Conservation (phyloP, 2,113 vertebrate species). For the Cyanoderma ruficeps region DNA sequence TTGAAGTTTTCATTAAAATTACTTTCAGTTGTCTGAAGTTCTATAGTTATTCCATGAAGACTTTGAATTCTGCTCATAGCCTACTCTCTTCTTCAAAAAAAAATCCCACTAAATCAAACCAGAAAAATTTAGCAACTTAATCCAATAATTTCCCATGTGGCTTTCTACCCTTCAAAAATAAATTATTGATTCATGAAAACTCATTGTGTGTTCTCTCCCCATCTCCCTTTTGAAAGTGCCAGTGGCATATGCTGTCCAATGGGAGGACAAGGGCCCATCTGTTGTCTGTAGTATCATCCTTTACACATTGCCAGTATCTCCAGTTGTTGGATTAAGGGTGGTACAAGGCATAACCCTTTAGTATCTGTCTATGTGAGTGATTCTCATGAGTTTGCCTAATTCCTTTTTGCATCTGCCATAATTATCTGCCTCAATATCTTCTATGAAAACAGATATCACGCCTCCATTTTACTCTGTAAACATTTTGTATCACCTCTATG, state of each 20-base stretch:
- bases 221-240: not conserved
- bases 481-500: not conserved
- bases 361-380: not conserved
- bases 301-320: not conserved
- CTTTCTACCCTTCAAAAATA: not conserved
- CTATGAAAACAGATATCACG: not conserved
- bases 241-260: not conserved
- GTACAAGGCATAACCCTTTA: not conserved
- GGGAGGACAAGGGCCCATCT: not conserved
- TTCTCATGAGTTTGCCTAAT: not conserved
- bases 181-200: not conserved
- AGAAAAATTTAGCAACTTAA: not conserved
- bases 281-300: not conserved
- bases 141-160: not conserved
- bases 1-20: not conserved
- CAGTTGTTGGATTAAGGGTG: not conserved
- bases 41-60: not conserved
- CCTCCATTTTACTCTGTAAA: not conserved
- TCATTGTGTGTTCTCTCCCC: not conserved
- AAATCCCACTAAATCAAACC: rapidly evolving
- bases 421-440: not conserved
- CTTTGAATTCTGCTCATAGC: not conserved
- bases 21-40: not conserved
- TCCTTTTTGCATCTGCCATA: not conserved
- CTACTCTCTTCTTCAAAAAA: not conserved